Conservation (phyloP, 2,113 vertebrate species). For the Plecotus auritus region DNA sequence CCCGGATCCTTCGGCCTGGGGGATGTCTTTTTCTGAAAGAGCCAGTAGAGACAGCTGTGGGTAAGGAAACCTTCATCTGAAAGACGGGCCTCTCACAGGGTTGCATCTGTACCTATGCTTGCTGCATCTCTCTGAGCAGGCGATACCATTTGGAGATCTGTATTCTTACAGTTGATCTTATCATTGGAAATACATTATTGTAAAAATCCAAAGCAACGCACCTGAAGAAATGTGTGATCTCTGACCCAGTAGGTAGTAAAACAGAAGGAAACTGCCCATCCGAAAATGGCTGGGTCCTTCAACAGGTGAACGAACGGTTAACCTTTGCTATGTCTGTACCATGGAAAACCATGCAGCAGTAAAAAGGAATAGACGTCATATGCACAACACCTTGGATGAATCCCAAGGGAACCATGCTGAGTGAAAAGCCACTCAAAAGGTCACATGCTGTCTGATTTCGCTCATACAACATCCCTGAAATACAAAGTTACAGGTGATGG, state of each 20-base stretch:
- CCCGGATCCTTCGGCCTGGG: slow-evolving; percentile 89
- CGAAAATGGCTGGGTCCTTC: neutral
- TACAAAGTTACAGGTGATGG: neutral
- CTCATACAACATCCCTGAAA: neutral
- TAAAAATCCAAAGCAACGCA: neutral
- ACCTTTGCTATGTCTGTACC: neutral
- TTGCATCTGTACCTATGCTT: neutral
- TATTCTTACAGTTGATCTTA: neutral
- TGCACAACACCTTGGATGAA: neutral
- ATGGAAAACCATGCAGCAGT: neutral
- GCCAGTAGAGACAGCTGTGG: slow-evolving; percentile 80
- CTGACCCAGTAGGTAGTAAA: neutral
- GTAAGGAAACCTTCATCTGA: slow-evolving; percentile 62
- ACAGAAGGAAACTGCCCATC: neutral
- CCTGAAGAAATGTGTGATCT: neutral
- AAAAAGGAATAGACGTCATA: neutral
- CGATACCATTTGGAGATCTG: neutral
- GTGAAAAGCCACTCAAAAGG: neutral
- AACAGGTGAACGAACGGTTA: neutral
- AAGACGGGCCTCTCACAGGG: neutral
- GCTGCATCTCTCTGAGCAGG: neutral
- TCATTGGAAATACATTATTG: neutral
- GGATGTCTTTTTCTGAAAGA: slow-evolving; percentile 90
- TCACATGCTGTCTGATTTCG: neutral
- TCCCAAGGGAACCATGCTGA: neutral